Conservation (phyloP, 1,140 invertebrate genomes). For the Portunus trituberculatus region DNA sequence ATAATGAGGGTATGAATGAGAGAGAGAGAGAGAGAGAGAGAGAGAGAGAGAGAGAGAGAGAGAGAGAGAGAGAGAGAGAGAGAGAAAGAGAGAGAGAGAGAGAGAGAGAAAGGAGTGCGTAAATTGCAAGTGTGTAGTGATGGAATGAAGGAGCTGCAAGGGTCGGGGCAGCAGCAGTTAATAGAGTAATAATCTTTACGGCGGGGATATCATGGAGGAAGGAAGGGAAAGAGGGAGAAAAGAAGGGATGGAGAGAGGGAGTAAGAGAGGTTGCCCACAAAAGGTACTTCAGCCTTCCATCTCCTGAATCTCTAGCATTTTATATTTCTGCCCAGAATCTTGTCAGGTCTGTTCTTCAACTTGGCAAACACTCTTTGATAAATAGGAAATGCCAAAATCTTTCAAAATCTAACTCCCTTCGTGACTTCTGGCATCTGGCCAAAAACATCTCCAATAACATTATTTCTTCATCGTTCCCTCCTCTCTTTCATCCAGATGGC, state of each 20-base stretch:
- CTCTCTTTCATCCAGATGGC: too few relatives aligned
- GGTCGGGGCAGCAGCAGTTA: neutral
- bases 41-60: neutral
- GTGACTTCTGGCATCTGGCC: too few relatives aligned
- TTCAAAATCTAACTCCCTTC: too few relatives aligned
- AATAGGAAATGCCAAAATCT: too few relatives aligned
- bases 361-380: too few relatives aligned
- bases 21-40: neutral
- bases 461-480: too few relatives aligned
- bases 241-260: neutral
- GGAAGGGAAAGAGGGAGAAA: neutral
- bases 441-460: too few relatives aligned
- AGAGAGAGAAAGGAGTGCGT: neutral
- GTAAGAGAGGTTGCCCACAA: neutral
- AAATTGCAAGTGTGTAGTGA: neutral
- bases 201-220: neutral
- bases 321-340: too few relatives aligned
- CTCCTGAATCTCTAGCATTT: too few relatives aligned
- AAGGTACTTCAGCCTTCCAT: too few relatives aligned
- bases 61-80: conserved; percentile 21
- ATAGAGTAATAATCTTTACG: neutral
- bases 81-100: conserved; percentile 50
- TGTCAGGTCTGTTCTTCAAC: too few relatives aligned
- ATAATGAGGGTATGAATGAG: neutral
- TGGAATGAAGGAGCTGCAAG: too few relatives aligned